A percentile compares a stretch with the other conserved stretches of the same genome.
Evolutionary conservation across 2,888 invertebrate species (phyloP).

Genomic region (Eutolmus rufibarbis): DNA sequence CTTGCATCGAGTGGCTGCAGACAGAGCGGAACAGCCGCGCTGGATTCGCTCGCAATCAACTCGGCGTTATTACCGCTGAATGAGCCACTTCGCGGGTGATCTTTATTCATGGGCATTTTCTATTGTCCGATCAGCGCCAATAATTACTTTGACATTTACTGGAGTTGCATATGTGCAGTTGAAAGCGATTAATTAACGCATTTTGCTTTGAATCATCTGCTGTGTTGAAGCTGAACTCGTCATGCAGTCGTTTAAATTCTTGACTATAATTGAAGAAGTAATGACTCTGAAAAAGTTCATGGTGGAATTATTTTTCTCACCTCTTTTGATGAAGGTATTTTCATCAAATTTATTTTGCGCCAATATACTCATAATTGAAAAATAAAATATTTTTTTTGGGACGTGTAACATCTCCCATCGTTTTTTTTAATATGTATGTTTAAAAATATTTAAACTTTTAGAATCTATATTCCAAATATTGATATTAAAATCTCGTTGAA

Average conservation of each 20-base stretch:
- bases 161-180: neutral
- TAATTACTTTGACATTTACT: neutral
- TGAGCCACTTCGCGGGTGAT: neutral
- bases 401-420: too few species aligned
- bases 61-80: neutral
- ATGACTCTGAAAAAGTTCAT: too few species aligned
- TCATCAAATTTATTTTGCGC: too few species aligned
- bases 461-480: too few species aligned
- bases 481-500: too few species aligned
- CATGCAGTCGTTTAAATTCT: neutral
- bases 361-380: too few species aligned
- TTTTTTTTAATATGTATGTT: too few species aligned
- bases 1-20: neutral
- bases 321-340: too few species aligned
- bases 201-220: neutral
- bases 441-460: too few species aligned
- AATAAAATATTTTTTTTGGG: too few species aligned
- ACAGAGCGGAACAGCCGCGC: neutral
- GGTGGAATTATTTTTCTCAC: too few species aligned
- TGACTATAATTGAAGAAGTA: neutral
- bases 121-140: neutral
- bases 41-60: neutral
- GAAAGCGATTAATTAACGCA: neutral
- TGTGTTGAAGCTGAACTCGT: neutral
- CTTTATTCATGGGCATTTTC: neutral